Conservation (phyloP, 2,113 vertebrate genomes). For the Pholis gunnellus region DNA sequence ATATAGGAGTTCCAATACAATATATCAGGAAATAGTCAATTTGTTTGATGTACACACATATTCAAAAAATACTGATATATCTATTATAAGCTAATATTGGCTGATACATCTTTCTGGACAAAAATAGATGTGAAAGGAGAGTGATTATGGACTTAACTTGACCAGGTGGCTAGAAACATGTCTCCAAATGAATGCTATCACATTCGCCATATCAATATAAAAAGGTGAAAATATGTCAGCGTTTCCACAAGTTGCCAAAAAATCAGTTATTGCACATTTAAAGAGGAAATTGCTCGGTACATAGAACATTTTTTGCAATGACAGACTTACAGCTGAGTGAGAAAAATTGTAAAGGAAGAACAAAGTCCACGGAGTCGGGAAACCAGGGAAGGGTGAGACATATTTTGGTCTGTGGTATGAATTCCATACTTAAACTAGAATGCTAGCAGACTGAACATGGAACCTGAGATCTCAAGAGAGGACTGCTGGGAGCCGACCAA, state of each 20-base stretch:
- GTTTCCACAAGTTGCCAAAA: neutral
- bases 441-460: slow-evolving; percentile 54
- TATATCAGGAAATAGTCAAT: neutral
- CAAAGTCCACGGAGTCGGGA: slow-evolving; percentile 25
- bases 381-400: slow-evolving; percentile 62
- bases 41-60: neutral
- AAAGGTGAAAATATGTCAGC: neutral
- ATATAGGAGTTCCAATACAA: neutral
- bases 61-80: neutral
- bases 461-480: slow-evolving; percentile 54
- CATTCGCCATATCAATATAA: neutral
- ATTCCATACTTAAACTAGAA: slow-evolving; percentile 56
- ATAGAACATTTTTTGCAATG: neutral
- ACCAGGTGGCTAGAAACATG: neutral
- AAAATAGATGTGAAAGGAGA: neutral
- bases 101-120: neutral
- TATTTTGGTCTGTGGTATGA: slow-evolving; percentile 66
- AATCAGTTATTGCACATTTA: neutral
- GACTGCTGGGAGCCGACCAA: slow-evolving; percentile 31
- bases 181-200: neutral
- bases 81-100: neutral
- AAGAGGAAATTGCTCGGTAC: neutral
- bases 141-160: neutral
- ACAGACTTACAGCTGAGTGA: slow-evolving; percentile 20
- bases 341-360: slow-evolving; percentile 42